phyloP scores from a whole-genome alignment of 2,113 vertebrate species.

The Zapus hudsonius region DNA sequence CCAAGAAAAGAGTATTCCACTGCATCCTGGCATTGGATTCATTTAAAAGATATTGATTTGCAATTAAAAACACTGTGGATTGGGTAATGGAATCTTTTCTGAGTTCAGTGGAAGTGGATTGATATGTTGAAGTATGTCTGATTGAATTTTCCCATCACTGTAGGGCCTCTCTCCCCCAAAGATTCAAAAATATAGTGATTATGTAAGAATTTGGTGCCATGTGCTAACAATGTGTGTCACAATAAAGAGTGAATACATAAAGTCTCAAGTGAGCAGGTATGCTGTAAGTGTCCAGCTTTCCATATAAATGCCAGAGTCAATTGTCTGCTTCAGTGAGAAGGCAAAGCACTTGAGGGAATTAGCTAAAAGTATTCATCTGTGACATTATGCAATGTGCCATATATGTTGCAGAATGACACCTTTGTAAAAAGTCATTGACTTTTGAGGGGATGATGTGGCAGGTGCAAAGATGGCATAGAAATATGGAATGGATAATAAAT shows the following conservation, averaged over 20 bases:
- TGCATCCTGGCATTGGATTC: not conserved
- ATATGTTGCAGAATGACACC: conserved; percentile 45
- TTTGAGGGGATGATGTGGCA: conserved; percentile 58
- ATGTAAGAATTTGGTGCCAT: not conserved
- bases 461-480: conserved; percentile 71
- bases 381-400: not conserved
- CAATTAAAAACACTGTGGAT: not conserved
- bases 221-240: not conserved
- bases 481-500: conserved; percentile 65
- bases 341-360: conserved; percentile 46
- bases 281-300: not conserved
- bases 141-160: not conserved
- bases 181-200: conserved; percentile 20
- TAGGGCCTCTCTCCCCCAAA: not conserved
- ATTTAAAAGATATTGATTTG: not conserved
- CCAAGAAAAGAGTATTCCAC: not conserved
- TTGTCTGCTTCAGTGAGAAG: conserved; percentile 39
- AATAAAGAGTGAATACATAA: conserved; percentile 25
- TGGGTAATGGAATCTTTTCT: not conserved
- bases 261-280: conserved; percentile 31
- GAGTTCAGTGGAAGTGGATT: not conserved
- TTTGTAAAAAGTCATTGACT: conserved; percentile 58
- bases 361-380: conserved; percentile 52
- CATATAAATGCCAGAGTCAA: conserved; percentile 50
- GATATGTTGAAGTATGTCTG: not conserved